Conservation (phyloP, 2,888 invertebrate genomes). For the Falcaria lacertinaria region DNA sequence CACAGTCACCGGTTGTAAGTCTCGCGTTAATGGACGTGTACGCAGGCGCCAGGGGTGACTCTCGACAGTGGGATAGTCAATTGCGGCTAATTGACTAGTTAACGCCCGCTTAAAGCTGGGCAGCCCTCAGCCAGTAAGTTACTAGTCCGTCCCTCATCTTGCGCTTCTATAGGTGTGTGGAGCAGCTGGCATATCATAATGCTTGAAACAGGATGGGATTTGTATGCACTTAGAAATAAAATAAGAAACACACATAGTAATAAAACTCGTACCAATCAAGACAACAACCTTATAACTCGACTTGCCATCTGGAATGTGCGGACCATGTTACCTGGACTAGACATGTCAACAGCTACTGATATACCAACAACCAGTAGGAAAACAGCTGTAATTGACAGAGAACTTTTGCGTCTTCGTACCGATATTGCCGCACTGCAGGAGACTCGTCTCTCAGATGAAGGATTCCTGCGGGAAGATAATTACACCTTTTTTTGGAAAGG, state of each 20-base stretch:
- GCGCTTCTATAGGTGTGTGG: conserved; percentile 9
- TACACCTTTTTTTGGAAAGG: conserved; percentile 14
- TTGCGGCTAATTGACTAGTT: conserved; percentile 7
- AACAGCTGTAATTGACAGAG: conserved; percentile 8
- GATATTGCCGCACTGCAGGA: conserved; percentile 12
- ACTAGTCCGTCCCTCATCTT: conserved; percentile 10
- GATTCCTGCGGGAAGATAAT: conserved; percentile 7
- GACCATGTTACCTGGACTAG: conserved; percentile 6
- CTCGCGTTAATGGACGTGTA: conserved; percentile 7
- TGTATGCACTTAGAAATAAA: background rate
- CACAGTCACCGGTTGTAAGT: conserved; percentile 5
- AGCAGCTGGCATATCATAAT: conserved; percentile 5
- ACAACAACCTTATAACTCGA: background rate
- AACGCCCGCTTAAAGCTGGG: conserved; percentile 13
- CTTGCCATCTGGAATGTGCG: conserved; percentile 11
- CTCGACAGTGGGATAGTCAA: conserved; percentile 9
- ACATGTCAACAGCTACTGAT: too few relatives aligned
- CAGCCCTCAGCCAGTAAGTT: conserved; percentile 14
- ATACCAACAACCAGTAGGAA: conserved; percentile 4
- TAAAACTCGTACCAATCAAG: too few relatives aligned
- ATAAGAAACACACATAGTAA: background rate
- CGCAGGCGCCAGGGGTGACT: conserved; percentile 9
- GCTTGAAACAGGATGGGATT: conserved; percentile 2
- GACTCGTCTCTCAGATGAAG: conserved; percentile 11
- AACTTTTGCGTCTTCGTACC: conserved; percentile 9